phyloP scores from a whole-genome alignment of 2,797 vertebrate species.

The Selene dorsalis region DNA sequence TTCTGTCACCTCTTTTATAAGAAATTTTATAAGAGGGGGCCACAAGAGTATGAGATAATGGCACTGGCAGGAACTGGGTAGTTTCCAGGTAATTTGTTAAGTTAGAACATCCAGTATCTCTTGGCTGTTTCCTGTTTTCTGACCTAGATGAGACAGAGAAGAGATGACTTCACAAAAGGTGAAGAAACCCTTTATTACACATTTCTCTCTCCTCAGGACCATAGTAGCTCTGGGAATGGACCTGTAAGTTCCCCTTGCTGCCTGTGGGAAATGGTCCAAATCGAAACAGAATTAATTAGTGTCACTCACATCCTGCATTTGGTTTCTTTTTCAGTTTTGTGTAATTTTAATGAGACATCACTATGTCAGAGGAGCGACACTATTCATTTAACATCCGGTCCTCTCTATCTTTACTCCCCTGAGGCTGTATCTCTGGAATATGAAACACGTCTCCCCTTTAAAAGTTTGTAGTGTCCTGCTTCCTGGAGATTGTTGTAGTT shows the following conservation, averaged over 20 bases:
- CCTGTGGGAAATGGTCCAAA: neutral
- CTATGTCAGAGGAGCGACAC: neutral
- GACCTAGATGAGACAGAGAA: neutral
- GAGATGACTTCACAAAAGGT: neutral
- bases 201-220: conserved; percentile 3
- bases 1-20: neutral
- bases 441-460: neutral
- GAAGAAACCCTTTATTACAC: neutral
- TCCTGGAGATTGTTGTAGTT: neutral
- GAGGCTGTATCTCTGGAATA: neutral
- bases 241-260: neutral
- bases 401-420: neutral
- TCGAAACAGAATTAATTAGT: neutral
- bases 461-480: conserved; percentile 27
- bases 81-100: neutral
- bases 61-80: neutral
- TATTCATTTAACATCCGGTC: conserved; percentile 14
- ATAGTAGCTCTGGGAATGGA: neutral
- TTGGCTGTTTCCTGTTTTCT: conserved; percentile 35
- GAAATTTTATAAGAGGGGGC: neutral
- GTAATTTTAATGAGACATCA: neutral
- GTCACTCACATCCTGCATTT: conserved; percentile 22
- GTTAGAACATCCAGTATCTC: neutral
- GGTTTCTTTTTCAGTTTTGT: conserved; percentile 14
- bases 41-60: neutral